These are phyloP conservation scores for Lutraria lutraria DNA, from an alignment of 2,888 invertebrate species.

Conservation along the genomic window DNA sequence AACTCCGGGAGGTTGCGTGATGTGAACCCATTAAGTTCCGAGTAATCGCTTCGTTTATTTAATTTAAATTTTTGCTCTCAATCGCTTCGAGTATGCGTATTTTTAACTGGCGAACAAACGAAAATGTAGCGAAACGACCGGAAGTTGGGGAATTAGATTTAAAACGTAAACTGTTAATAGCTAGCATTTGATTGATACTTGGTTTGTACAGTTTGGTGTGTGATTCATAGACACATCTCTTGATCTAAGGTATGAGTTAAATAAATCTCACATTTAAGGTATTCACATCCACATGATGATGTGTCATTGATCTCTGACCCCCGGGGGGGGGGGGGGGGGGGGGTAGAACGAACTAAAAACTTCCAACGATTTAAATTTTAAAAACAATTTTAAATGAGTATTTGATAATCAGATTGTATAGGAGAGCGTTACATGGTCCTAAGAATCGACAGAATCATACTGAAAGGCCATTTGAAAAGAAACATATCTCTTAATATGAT, in stretches of 20 bases:
- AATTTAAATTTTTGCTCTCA: background rate
- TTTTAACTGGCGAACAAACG: background rate
- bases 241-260: background rate
- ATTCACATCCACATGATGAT: too few relatives aligned
- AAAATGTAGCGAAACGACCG: slow-evolving; percentile 6
- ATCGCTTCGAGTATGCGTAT: background rate
- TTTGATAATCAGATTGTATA: too few relatives aligned
- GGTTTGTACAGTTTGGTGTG: background rate
- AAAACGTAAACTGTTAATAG: background rate
- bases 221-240: background rate
- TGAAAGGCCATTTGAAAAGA: too few relatives aligned
- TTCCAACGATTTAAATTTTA: too few relatives aligned
- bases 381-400: too few relatives aligned
- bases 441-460: too few relatives aligned
- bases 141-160: background rate
- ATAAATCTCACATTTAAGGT: too few relatives aligned
- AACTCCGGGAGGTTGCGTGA: background rate
- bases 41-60: background rate
- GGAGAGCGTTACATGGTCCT: too few relatives aligned
- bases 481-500: too few relatives aligned
- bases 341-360: too few relatives aligned
- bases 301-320: too few relatives aligned
- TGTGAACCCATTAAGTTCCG: background rate
- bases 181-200: background rate
- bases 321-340: too few relatives aligned